Conservation (phyloP, 2,888 invertebrate species). For the Calameuta pallipes region DNA sequence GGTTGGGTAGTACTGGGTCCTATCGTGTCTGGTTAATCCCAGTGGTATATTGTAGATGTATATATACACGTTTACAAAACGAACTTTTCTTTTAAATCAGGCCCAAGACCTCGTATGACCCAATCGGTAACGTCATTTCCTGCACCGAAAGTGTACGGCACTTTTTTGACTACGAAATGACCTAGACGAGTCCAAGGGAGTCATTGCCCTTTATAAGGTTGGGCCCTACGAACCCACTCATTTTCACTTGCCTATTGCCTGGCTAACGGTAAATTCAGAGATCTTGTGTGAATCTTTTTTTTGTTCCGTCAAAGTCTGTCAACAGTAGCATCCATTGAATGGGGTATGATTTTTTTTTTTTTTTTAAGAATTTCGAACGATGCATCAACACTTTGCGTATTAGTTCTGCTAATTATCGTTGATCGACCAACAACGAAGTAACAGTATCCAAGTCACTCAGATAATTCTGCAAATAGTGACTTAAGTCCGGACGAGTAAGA, state of each 20-base stretch:
- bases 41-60: not conserved
- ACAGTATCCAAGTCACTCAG: not conserved
- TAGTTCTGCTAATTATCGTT: not conserved
- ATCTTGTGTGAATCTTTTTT: not conserved
- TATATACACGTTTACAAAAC: not conserved
- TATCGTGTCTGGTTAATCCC: not conserved
- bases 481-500: not conserved
- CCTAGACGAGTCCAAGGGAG: not conserved
- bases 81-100: not conserved
- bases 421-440: not conserved
- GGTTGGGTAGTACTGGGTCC: not conserved
- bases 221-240: not conserved
- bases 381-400: not conserved
- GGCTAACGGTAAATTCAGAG: not conserved
- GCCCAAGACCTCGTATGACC: not conserved
- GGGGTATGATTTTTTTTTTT: not conserved
- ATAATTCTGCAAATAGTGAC: not conserved
- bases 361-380: not conserved
- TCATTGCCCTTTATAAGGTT: not conserved
- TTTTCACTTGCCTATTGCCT: not conserved
- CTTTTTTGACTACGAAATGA: not conserved
- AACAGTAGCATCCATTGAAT: not conserved
- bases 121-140: not conserved
- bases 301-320: not conserved
- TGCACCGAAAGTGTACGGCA: not conserved